Base-by-base conservation (phyloP, 1,140 invertebrate genomes). In the Acromyrmex echinatior region DNA sequence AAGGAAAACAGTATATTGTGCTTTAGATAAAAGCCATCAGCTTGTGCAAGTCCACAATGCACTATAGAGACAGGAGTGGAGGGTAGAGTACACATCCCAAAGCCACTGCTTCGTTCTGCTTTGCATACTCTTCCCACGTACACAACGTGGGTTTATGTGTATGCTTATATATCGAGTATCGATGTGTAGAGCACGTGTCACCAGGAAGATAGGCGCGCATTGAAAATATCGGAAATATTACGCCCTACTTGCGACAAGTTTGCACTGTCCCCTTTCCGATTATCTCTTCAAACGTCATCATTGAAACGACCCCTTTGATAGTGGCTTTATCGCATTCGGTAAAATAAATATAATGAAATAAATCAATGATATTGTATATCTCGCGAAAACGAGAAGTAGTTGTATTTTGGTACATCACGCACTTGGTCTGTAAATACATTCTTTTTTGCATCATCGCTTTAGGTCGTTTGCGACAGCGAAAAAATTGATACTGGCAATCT, bases 221-320 rank as follows among this genome's bases (percentile, higher is more conserved):
- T 87, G 90, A 81, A 86, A 92, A 79, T 92, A 92, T 92, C 73
- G 91, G 92, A 92, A 92, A 92, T 92, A 92, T 91, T 91, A 92
- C 74, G 92, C 90, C 89, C 91, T 91, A 92, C 84, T 92, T 92
- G 88, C 86, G 58, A 78, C 71, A 25, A 80, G 66, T 86, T 86
- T 66, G 66, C 25, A 86, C 28, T 63, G 45, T 73, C 39, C 70
- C 74, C 7, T 77, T 49, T 21, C 21, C 28, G 58, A 56, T 68
- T 51, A 10, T 56, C 76, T 78, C 63, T 86, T 25, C 62, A 66
- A 77, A 90, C 76, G 56, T 87, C 89, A 81, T 89, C 85, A 82
- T 66, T 70, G 79, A 62, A 84, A 58, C 60, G 71, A 85, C 63
- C 66, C 60, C 53, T 74, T 84, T 53, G 88, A 81, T 81, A 76